These are phyloP conservation scores for Thalassarche chlororhynchos DNA, from an alignment of 2,113 vertebrate species.

Conservation along the genomic window DNA sequence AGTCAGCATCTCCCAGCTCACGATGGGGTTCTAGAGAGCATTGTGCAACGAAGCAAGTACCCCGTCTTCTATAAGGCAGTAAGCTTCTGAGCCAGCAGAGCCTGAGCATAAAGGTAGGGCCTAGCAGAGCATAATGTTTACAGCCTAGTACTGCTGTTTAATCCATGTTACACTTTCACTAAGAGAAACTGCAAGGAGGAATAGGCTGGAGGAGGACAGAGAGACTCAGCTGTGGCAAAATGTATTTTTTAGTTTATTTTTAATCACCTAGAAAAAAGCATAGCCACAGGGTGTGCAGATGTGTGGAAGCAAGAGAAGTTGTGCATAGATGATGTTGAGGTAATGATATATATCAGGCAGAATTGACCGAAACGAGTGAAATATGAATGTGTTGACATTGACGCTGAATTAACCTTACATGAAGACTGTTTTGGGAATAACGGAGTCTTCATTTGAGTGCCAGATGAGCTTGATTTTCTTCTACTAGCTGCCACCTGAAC, in stretches of 20 bases:
- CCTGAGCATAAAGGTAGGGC: background rate
- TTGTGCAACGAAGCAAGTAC: background rate
- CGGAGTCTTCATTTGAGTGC: background rate
- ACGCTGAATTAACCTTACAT: background rate
- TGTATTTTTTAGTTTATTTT: background rate
- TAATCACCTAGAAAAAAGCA: background rate
- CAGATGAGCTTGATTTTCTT: background rate
- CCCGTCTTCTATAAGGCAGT: background rate
- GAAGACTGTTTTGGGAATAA: background rate
- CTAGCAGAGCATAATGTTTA: background rate
- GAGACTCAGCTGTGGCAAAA: background rate
- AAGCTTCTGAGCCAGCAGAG: background rate
- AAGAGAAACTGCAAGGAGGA: background rate
- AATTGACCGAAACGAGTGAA: background rate
- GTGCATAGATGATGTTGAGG: background rate
- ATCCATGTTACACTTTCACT: background rate
- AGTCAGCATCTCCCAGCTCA: background rate
- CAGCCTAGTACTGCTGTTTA: background rate
- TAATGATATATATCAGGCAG: background rate
- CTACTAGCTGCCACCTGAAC: background rate
- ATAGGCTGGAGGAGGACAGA: background rate
- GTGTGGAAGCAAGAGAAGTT: background rate
- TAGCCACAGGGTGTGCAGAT: background rate
- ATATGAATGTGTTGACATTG: background rate
- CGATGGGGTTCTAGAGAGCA: background rate